These are phyloP conservation scores for Acanthosoma haemorrhoidale DNA, from an alignment of 2,888 invertebrate genomes.

Conservation along the genomic window DNA sequence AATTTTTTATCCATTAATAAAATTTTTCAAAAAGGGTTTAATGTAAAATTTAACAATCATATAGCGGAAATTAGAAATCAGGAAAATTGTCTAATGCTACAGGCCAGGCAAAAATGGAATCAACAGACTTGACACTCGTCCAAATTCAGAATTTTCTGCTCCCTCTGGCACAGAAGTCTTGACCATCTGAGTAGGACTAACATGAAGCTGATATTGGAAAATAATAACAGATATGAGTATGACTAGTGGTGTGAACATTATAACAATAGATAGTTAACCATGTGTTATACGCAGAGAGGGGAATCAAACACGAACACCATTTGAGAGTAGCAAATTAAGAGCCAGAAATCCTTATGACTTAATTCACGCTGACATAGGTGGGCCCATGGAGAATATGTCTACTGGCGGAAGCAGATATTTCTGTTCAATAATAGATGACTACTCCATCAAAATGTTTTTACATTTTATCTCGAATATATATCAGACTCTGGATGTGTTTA, in stretches of 20 bases:
- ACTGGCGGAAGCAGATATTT: conserved; percentile 37
- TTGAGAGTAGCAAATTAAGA: not conserved
- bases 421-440: conserved; percentile 13
- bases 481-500: conserved; percentile 3
- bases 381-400: conserved; percentile 40
- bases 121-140: too few species aligned
- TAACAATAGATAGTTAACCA: not conserved
- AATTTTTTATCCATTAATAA: too few species aligned
- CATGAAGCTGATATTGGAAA: not conserved
- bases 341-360: conserved; percentile 25
- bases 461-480: not conserved
- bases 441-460: not conserved
- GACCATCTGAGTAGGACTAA: not conserved
- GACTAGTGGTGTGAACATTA: not conserved
- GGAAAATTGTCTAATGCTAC: too few species aligned
- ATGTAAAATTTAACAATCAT: too few species aligned
- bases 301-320: not conserved
- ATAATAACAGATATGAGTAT: too few species aligned
- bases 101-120: too few species aligned
- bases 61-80: too few species aligned
- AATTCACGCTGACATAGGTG: conserved; percentile 42
- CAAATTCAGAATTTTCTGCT: too few species aligned
- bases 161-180: not conserved
- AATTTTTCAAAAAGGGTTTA: too few species aligned
- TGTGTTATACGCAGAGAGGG: not conserved